Evolutionary conservation across 2,888 invertebrate species (phyloP).

Genomic region (Metopia argyrocephala): DNA sequence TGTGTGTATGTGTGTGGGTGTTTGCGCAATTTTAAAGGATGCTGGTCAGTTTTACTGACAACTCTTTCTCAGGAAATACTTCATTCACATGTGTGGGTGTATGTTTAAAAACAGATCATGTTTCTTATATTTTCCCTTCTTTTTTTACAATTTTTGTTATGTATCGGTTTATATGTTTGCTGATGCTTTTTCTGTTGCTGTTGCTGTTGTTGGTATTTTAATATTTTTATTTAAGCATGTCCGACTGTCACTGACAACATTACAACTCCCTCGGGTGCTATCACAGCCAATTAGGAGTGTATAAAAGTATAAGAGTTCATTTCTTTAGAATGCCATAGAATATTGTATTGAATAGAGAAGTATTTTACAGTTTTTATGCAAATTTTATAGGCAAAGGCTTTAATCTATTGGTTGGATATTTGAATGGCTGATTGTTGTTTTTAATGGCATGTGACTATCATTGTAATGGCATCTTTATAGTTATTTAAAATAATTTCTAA

Average conservation of each 20-base stretch:
- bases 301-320: constrained; percentile 44
- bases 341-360: constrained; percentile 37
- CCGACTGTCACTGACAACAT: constrained; percentile 70
- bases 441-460: constrained; percentile 27
- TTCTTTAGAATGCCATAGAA: constrained; percentile 11
- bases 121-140: constrained; percentile 8
- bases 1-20: too few species aligned
- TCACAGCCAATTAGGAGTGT: constrained; percentile 78
- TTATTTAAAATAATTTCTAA: constrained; percentile 47
- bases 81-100: neutral
- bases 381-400: constrained; percentile 68
- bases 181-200: neutral
- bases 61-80: neutral
- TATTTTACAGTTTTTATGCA: constrained; percentile 73
- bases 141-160: constrained; percentile 7
- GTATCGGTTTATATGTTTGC: constrained; percentile 22
- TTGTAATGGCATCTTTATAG: constrained; percentile 41
- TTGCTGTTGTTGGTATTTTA: constrained; percentile 51
- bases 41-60: constrained; percentile 46
- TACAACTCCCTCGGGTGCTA: constrained; percentile 76
- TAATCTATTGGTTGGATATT: constrained; percentile 18
- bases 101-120: constrained; percentile 24
- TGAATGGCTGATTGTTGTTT: neutral
- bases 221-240: constrained; percentile 43
- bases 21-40: constrained; percentile 26